Conservation (phyloP, 2,888 invertebrate genomes). For the Tachina grossa region DNA sequence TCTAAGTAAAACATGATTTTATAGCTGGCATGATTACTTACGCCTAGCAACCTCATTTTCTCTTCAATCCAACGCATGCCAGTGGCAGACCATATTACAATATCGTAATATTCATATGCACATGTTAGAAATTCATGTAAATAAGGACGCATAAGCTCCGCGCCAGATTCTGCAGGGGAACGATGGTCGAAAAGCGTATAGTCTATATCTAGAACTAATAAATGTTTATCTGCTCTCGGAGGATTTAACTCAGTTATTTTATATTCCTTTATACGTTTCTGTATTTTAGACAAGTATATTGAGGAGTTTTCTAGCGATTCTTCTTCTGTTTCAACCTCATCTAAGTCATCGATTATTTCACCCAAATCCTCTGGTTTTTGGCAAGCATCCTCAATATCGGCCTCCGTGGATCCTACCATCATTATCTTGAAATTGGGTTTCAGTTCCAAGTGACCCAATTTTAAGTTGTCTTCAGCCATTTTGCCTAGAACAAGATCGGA, state of each 20-base stretch:
- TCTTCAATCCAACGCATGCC: conserved; percentile 99
- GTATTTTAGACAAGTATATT: conserved; percentile 90
- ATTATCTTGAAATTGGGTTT: conserved; percentile 95
- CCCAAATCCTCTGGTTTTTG: conserved; percentile 90
- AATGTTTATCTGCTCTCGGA: conserved; percentile 92
- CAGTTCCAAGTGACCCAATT: conserved; percentile 89
- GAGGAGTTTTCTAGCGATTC: conserved; percentile 84
- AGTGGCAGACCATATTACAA: conserved; percentile 99
- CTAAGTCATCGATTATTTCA: conserved; percentile 95
- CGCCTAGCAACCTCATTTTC: conserved; percentile 96
- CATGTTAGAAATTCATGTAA: conserved; percentile 96
- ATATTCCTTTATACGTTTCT: conserved; percentile 92
- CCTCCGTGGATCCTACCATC: conserved; percentile 98
- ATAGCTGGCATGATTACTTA: conserved; percentile 91
- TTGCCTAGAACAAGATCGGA: conserved; percentile 86
- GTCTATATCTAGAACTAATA: conserved; percentile 97
- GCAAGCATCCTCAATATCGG: conserved; percentile 93
- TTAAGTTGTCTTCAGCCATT: conserved; percentile 90
- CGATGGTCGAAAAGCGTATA: conserved; percentile 98
- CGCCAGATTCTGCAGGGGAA: conserved; percentile 93
- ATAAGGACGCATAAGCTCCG: conserved; percentile 96
- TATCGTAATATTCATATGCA: conserved; percentile 95
- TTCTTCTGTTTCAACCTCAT: conserved; percentile 90
- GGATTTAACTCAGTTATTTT: conserved; percentile 92
- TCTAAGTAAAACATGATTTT: conserved; percentile 97